phyloP scores from a whole-genome alignment of 1,140 invertebrate species.

The Diuraphis noxia region DNA sequence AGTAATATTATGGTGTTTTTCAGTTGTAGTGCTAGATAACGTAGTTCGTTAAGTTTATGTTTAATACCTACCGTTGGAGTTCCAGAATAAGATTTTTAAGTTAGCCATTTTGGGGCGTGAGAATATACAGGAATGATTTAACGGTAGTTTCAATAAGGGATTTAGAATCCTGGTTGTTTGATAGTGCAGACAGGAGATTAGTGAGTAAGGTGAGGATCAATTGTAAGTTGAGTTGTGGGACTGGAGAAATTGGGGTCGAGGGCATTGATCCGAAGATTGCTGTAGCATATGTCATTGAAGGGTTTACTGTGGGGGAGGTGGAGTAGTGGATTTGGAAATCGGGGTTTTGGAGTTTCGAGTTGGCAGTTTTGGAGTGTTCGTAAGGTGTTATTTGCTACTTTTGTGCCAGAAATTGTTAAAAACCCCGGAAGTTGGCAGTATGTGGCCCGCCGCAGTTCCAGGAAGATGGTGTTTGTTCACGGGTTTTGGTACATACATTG shows the following conservation, averaged over 20 bases:
- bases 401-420: not conserved
- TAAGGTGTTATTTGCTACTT: too few relatives aligned
- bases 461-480: not conserved
- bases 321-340: too few relatives aligned
- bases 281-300: too few relatives aligned
- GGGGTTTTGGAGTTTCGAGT: too few relatives aligned
- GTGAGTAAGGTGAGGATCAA: not conserved
- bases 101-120: not conserved
- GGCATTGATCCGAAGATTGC: too few relatives aligned
- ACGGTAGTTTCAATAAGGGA: not conserved
- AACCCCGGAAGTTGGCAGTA: not conserved
- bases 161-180: not conserved
- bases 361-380: too few relatives aligned
- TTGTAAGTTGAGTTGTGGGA: not conserved
- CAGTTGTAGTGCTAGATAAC: not conserved
- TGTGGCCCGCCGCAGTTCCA: not conserved
- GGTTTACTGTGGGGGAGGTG: too few relatives aligned
- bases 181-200: too few relatives aligned
- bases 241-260: not conserved
- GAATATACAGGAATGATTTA: not conserved
- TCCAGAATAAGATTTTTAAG: not conserved
- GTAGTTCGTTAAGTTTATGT: not conserved
- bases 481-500: not conserved
- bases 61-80: not conserved
- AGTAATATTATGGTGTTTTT: not conserved